These are phyloP conservation scores for Leucophenga varia DNA, from an alignment of 1,140 invertebrate species.

Conservation along the genomic window DNA sequence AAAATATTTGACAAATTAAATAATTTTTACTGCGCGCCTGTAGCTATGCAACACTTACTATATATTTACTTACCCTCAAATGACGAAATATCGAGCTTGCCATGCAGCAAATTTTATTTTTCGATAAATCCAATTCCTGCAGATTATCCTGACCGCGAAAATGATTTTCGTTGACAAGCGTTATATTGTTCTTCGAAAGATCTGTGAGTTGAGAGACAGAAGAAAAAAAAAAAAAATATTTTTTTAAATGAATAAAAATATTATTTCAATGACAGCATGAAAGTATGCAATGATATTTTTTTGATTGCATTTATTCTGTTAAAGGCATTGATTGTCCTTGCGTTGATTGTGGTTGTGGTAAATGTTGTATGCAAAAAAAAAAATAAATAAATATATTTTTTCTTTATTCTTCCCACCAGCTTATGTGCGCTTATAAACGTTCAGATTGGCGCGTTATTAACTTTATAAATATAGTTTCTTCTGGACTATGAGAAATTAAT, in stretches of 20 bases:
- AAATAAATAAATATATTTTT: too few relatives aligned
- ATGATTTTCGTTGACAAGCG: slow-evolving; percentile 75
- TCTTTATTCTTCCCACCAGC: too few relatives aligned
- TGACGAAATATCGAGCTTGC: slow-evolving; percentile 74
- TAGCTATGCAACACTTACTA: too few relatives aligned
- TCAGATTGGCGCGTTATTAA: too few relatives aligned
- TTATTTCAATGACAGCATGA: neutral
- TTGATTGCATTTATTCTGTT: neutral
- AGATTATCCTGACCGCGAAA: slow-evolving; percentile 75
- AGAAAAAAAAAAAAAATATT: too few relatives aligned
- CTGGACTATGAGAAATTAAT: too few relatives aligned
- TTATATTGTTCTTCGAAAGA: slow-evolving; percentile 75
- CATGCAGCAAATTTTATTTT: slow-evolving; percentile 74
- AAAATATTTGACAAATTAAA: too few relatives aligned
- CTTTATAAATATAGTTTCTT: too few relatives aligned
- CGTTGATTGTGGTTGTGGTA: slow-evolving; percentile 9
- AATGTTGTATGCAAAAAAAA: slow-evolving; percentile 8
- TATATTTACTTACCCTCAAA: slow-evolving; percentile 61
- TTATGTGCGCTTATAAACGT: too few relatives aligned
- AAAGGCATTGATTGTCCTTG: slow-evolving; percentile 1
- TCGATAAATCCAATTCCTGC: slow-evolving; percentile 79
- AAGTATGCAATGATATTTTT: too few relatives aligned
- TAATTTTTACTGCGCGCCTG: too few relatives aligned
- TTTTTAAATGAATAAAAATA: neutral
- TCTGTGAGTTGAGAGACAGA: slow-evolving; percentile 58